Evolutionary conservation across 1,140 invertebrate genomes (phyloP), one percentile per base, ranked within the genome.

Genomic region (Lasaia peninsularis): DNA sequence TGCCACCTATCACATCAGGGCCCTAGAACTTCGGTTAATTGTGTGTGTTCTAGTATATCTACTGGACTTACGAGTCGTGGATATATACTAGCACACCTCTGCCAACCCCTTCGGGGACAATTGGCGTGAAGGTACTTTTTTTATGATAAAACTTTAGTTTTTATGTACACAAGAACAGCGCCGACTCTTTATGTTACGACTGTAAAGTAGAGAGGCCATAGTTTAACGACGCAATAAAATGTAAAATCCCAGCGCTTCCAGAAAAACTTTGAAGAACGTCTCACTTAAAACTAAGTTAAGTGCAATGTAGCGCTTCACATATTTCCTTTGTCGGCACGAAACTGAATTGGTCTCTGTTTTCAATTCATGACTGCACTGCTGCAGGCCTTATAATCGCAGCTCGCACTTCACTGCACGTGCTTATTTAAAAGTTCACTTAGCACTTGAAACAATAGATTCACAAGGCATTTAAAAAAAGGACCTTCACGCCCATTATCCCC

Each of bases 381-480:
- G 16, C 16, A 40, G 37, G 14, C 37, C 14, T 40, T 40, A 16
- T 16, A 40, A 40, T 40, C 37, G 16, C 14, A 18, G 37, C 37
- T 40, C 16, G 3, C n/a, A 18, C 37, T 18, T 16, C 9, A 8
- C n/a, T 40, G 16, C 37, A 40, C 16, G 8, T 40, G 8, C 7
- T 18, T 40, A 40, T 40, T 40, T 40, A 40, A 40, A 18, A 40
- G 37, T 40, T 18, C 16, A 40, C 14, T 40, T 40, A 40, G 10
- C 16, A 2, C 37, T 8, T 40, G 37, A 9, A 40, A 10, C 9
- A 18, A 18, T 8, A 7, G n/a, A 37, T 37, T 37, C 10, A 6
- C 34, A 35, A 12, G 0, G 6, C 1, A 35, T 12, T 12, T 34
- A 2, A n/a, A n/a, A n/a, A n/a, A n/a, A n/a, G n/a, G n/a, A n/a